phyloP scores from a whole-genome alignment of 2,888 invertebrate species.

The Drosophila meridiana region DNA sequence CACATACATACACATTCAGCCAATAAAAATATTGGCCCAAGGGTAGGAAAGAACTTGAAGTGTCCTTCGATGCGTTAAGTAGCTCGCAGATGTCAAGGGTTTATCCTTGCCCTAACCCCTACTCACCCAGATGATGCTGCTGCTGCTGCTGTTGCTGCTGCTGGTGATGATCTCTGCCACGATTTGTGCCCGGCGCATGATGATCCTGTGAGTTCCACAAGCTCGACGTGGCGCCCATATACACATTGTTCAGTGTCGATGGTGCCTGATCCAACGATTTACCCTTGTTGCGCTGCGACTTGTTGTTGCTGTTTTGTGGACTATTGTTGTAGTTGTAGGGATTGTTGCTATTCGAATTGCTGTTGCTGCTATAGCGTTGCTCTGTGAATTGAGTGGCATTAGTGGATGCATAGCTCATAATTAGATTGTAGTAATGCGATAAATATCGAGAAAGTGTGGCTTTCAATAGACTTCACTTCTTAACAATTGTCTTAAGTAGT shows the following conservation, averaged over 20 bases:
- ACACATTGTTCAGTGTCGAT: slow-evolving; percentile 82
- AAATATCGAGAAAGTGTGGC: background rate
- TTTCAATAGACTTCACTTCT: too few species aligned
- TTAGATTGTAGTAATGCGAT: background rate
- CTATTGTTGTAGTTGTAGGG: slow-evolving; percentile 63
- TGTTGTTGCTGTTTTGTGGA: slow-evolving; percentile 68
- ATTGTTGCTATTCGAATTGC: slow-evolving; percentile 77
- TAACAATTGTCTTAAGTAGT: background rate
- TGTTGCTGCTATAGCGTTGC: slow-evolving; percentile 79
- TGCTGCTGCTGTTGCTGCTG: slow-evolving; percentile 60
- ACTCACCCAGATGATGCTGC: slow-evolving; percentile 73
- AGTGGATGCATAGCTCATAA: background rate
- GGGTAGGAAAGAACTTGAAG: slow-evolving; percentile 46
- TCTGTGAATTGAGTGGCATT: slow-evolving; percentile 44
- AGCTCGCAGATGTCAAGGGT: slow-evolving; percentile 27
- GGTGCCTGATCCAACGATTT: slow-evolving; percentile 76
- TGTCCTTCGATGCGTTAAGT: slow-evolving; percentile 46
- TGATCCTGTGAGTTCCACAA: slow-evolving; percentile 84
- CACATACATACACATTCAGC: slow-evolving; percentile 26
- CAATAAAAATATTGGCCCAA: slow-evolving; percentile 54
- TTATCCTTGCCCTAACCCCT: slow-evolving; percentile 5
- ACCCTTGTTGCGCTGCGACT: slow-evolving; percentile 80
- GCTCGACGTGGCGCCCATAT: slow-evolving; percentile 84
- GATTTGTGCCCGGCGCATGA: slow-evolving; percentile 46
- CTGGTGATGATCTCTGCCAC: slow-evolving; percentile 76